Conservation (phyloP, 2,113 vertebrate species). For the Colossoma macropomum region DNA sequence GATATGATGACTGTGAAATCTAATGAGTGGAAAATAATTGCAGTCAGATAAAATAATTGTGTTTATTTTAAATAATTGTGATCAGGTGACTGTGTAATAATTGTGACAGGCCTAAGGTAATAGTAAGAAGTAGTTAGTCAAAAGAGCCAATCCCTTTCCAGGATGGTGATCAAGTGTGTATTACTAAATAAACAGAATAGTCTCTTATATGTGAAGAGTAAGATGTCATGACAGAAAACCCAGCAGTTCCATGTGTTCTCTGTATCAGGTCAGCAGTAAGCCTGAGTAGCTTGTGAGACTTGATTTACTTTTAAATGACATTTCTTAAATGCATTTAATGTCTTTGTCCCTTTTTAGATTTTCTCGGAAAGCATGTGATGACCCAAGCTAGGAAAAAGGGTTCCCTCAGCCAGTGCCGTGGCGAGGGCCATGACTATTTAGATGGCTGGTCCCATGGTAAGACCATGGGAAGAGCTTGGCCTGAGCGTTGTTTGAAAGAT, state of each 20-base stretch:
- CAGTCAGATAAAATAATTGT: too few relatives aligned
- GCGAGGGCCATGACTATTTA: slow-evolving; percentile 66
- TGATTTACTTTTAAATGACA: not conserved
- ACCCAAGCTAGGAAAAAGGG: slow-evolving; percentile 76
- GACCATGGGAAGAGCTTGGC: slow-evolving; percentile 70
- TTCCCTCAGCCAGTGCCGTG: slow-evolving; percentile 68
- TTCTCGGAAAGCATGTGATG: slow-evolving; percentile 80
- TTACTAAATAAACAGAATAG: not conserved
- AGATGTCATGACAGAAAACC: too few relatives aligned
- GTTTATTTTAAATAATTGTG: too few relatives aligned
- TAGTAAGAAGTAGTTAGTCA: not conserved
- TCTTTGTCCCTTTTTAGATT: slow-evolving; percentile 61
- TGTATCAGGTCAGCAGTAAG: too few relatives aligned
- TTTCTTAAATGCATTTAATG: slow-evolving; percentile 36
- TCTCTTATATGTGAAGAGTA: too few relatives aligned
- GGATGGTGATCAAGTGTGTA: too few relatives aligned
- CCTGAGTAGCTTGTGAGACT: too few relatives aligned
- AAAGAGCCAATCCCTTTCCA: too few relatives aligned
- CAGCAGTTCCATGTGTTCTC: too few relatives aligned
- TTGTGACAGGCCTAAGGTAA: not conserved
- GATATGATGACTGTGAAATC: too few relatives aligned
- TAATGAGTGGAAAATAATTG: too few relatives aligned
- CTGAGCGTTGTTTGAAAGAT: slow-evolving; percentile 70
- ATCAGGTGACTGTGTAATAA: too few relatives aligned
- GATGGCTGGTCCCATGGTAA: slow-evolving; percentile 72